These are phyloP conservation scores for Oscheius sp. DNA, from an alignment of 2,888 invertebrate genomes.

Conservation along the genomic window DNA sequence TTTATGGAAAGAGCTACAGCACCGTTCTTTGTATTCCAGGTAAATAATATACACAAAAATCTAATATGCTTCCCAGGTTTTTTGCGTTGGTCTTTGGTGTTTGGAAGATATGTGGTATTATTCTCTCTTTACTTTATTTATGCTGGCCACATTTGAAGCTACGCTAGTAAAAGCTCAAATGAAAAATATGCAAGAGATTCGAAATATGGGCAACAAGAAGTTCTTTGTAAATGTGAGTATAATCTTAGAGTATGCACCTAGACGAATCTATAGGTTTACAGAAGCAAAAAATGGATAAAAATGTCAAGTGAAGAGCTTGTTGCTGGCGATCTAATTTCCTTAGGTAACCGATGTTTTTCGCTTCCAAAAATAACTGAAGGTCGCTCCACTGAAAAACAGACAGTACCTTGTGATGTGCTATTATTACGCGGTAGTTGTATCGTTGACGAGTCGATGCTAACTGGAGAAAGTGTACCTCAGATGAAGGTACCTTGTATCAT, in stretches of 20 bases:
- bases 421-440: slow-evolving; percentile 94
- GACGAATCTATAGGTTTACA: slow-evolving; percentile 60
- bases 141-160: slow-evolving; percentile 83
- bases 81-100: slow-evolving; percentile 98
- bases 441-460: slow-evolving; percentile 98
- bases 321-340: slow-evolving; percentile 95
- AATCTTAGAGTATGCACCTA: background rate
- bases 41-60: slow-evolving; percentile 20
- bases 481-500: too few species aligned
- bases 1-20: slow-evolving; percentile 98
- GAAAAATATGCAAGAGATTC: slow-evolving; percentile 96
- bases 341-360: slow-evolving; percentile 77
- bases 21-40: slow-evolving; percentile 99
- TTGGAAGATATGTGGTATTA: slow-evolving; percentile 82
- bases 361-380: slow-evolving; percentile 74
- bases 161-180: slow-evolving; percentile 97
- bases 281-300: slow-evolving; percentile 67
- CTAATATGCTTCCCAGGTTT: slow-evolving; percentile 78
- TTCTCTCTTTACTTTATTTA: slow-evolving; percentile 71
- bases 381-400: slow-evolving; percentile 84
- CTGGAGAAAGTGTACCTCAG: slow-evolving; percentile 97
- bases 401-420: slow-evolving; percentile 91
- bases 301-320: slow-evolving; percentile 83
- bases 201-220: slow-evolving; percentile 99
- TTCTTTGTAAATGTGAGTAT: slow-evolving; percentile 82